A percentile compares a stretch with the other conserved stretches of the same genome.
Conservation (phyloP, 2,113 vertebrate species). For the Chamaetylas fuelleborni region DNA sequence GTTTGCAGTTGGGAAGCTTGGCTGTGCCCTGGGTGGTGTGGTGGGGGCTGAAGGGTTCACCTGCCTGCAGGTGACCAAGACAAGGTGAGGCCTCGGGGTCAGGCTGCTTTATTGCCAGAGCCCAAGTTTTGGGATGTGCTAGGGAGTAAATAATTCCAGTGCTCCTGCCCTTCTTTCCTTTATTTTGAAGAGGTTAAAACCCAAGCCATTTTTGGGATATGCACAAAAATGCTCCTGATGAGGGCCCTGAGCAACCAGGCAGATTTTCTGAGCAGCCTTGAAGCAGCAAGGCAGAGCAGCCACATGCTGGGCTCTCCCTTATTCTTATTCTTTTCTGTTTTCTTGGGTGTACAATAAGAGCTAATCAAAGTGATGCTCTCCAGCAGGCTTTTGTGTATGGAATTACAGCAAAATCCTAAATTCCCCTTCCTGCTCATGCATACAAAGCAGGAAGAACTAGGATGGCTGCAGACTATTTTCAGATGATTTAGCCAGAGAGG, state of each 20-base stretch:
- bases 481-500: constrained; percentile 1
- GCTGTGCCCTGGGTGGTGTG: rapidly evolving
- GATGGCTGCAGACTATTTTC: constrained; percentile 7
- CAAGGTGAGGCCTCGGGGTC: background rate
- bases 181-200: background rate
- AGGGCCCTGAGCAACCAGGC: background rate
- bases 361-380: constrained; percentile 38
- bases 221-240: background rate
- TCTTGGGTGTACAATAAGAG: constrained; percentile 11
- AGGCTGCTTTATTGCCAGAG: background rate
- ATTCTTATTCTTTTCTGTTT: constrained; percentile 17
- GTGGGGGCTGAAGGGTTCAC: rapidly evolving
- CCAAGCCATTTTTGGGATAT: background rate
- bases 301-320: constrained; percentile 25
- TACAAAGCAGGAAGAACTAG: background rate
- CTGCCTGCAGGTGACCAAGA: background rate
- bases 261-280: background rate
- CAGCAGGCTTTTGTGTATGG: constrained; percentile 29
- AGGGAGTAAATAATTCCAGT: background rate
- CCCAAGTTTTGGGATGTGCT: background rate
- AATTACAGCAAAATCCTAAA: constrained; percentile 9
- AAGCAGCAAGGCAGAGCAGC: background rate
- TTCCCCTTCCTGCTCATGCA: constrained; percentile 18
- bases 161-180: background rate
- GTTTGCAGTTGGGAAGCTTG: background rate